phyloP scores from a whole-genome alignment of 1,140 invertebrate species.

The Drosophila nigrodunni region DNA sequence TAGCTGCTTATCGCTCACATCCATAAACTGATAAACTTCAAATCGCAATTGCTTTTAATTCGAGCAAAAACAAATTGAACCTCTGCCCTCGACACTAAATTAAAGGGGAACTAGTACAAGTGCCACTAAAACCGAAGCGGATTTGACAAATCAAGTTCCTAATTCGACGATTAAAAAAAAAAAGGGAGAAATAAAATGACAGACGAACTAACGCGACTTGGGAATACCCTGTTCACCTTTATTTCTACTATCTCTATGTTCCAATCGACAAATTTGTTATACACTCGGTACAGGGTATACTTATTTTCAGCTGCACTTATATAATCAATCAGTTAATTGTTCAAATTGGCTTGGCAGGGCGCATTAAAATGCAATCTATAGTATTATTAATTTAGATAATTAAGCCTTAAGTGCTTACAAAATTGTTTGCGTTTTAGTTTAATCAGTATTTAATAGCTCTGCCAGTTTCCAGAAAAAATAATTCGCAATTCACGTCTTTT shows the following conservation, averaged over 20 bases:
- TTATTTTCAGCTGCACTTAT: no score
- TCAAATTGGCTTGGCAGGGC: neutral
- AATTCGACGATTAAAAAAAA: neutral
- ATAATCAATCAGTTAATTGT: constrained; percentile 2
- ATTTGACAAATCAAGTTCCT: neutral
- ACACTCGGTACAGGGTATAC: no score
- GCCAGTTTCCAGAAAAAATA: no score
- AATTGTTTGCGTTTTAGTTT: no score
- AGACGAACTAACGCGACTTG: no score
- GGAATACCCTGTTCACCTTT: no score
- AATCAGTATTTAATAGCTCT: no score
- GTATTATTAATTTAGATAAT: neutral
- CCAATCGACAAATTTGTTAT: no score
- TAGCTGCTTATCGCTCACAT: constrained; percentile 36
- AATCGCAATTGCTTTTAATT: constrained; percentile 45
- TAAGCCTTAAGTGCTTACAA: no score
- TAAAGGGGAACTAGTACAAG: constrained; percentile 12
- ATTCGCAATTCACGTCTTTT: no score
- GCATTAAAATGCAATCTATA: neutral
- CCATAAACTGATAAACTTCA: constrained; percentile 58
- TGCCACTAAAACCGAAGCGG: neutral
- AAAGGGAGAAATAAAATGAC: neutral
- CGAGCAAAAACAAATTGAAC: constrained; percentile 24
- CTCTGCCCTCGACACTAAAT: neutral
- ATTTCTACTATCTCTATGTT: no score